phyloP scores from a whole-genome alignment of 1,140 invertebrate genomes.

The Papilio polyxenes region DNA sequence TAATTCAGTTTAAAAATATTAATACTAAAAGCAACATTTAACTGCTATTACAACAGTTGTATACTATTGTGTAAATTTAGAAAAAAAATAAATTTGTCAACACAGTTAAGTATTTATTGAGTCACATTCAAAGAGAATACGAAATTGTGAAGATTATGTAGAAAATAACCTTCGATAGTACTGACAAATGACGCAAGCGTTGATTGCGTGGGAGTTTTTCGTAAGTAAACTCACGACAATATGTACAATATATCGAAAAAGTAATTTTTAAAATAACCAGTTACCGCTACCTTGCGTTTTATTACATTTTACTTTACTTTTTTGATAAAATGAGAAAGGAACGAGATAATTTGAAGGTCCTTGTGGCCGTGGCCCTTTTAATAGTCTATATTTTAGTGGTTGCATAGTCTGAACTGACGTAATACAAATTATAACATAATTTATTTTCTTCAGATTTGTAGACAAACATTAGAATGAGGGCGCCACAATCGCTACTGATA shows the following conservation, averaged over 20 bases:
- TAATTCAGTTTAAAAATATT: background rate
- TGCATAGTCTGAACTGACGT: background rate
- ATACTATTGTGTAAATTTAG: background rate
- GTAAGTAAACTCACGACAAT: slow-evolving; percentile 6
- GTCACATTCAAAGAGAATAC: slow-evolving; percentile 9
- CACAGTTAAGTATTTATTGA: background rate
- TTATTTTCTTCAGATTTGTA: too few species aligned
- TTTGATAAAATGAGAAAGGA: slow-evolving; percentile 25
- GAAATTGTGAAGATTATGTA: slow-evolving; percentile 28
- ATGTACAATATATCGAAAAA: slow-evolving; percentile 12
- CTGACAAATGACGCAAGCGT: slow-evolving; percentile 7
- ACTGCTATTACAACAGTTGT: background rate
- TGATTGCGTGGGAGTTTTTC: slow-evolving; percentile 28
- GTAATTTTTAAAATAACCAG: slow-evolving; percentile 20
- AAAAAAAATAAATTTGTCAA: slow-evolving; percentile 7
- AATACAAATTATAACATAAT: background rate
- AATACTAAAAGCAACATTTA: background rate
- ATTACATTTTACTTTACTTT: slow-evolving; percentile 24
- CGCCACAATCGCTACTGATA: too few species aligned
- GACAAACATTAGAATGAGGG: too few species aligned
- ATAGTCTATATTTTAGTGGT: background rate
- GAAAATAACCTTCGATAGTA: slow-evolving; percentile 23
- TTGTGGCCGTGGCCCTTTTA: slow-evolving; percentile 5
- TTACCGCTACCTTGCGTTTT: slow-evolving; percentile 3
- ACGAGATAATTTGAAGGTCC: background rate